phyloP scores from a whole-genome alignment of 2,797 vertebrate genomes.

The Salmo trutta region DNA sequence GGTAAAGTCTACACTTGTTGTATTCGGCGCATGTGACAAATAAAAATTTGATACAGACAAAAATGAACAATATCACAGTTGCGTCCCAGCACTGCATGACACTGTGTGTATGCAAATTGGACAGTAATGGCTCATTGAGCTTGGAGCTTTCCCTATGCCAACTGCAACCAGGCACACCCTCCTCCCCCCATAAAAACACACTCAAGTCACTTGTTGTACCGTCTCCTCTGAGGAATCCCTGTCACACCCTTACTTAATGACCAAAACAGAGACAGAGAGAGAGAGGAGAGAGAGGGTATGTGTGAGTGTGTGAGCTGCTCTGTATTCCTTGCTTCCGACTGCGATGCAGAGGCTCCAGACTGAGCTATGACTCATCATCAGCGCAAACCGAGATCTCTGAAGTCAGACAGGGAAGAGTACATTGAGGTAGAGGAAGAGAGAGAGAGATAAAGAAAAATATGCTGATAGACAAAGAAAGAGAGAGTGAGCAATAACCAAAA shows the following conservation, averaged over 20 bases:
- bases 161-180: not conserved
- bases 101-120: slow-evolving; percentile 10
- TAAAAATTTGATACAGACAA: slow-evolving; percentile 26
- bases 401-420: slow-evolving; percentile 58
- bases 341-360: slow-evolving; percentile 59
- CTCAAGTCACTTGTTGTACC: not conserved
- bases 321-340: slow-evolving; percentile 56
- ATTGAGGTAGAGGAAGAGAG: slow-evolving; percentile 22
- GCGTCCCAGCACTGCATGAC: slow-evolving; percentile 1
- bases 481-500: not conserved
- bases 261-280: not conserved
- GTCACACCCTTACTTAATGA: not conserved
- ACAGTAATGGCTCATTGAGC: slow-evolving; percentile 19
- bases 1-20: too few relatives aligned
- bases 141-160: slow-evolving; percentile 17
- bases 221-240: not conserved
- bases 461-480: not conserved
- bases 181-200: not conserved
- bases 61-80: slow-evolving; percentile 55
- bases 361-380: slow-evolving; percentile 71
- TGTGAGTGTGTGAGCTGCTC: slow-evolving; percentile 38
- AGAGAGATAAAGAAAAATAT: not conserved
- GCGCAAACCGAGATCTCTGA: slow-evolving; percentile 56
- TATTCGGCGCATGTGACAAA: too few relatives aligned
- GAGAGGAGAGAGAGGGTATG: not conserved